phyloP scores from a whole-genome alignment of 2,888 invertebrate genomes.

The Mesorhabditis belari region DNA sequence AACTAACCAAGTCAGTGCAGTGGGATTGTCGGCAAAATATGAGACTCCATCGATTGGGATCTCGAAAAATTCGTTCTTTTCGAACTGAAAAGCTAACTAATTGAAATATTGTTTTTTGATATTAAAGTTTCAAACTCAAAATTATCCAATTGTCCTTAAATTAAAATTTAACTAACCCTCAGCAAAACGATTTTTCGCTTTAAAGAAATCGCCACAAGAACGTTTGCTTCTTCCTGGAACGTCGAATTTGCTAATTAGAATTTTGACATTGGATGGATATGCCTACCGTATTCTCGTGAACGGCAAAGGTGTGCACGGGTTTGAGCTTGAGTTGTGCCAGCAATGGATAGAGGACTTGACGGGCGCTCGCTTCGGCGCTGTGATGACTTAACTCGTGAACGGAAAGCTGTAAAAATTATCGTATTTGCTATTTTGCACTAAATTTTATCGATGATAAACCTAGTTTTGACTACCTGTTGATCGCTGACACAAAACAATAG shows the following conservation, averaged over 20 bases:
- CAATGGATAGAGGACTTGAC: slow-evolving; percentile 14
- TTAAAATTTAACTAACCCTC: too few relatives aligned
- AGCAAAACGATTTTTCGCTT: slow-evolving; percentile 34
- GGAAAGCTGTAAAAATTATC: background rate
- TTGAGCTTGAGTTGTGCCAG: slow-evolving; percentile 20
- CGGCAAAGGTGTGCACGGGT: slow-evolving; percentile 15
- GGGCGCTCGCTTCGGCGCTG: slow-evolving; percentile 17
- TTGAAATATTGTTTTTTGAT: slow-evolving; percentile 28
- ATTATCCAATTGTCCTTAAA: too few relatives aligned
- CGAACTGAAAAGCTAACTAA: background rate
- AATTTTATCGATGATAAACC: slow-evolving; percentile 7
- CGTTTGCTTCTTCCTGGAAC: slow-evolving; percentile 11
- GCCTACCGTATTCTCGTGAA: background rate
- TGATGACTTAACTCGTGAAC: slow-evolving; percentile 2
- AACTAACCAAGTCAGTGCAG: background rate
- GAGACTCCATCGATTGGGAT: background rate
- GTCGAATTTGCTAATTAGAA: too few relatives aligned
- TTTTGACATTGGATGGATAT: background rate
- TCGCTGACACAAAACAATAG: slow-evolving; percentile 41
- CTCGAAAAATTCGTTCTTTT: background rate
- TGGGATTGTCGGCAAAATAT: background rate
- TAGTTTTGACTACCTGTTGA: slow-evolving; percentile 20
- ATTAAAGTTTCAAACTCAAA: too few relatives aligned
- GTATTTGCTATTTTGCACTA: background rate
- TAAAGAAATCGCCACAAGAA: slow-evolving; percentile 36